phyloP scores from a whole-genome alignment of 2,113 vertebrate genomes.

The Orientallactaga bullata region DNA sequence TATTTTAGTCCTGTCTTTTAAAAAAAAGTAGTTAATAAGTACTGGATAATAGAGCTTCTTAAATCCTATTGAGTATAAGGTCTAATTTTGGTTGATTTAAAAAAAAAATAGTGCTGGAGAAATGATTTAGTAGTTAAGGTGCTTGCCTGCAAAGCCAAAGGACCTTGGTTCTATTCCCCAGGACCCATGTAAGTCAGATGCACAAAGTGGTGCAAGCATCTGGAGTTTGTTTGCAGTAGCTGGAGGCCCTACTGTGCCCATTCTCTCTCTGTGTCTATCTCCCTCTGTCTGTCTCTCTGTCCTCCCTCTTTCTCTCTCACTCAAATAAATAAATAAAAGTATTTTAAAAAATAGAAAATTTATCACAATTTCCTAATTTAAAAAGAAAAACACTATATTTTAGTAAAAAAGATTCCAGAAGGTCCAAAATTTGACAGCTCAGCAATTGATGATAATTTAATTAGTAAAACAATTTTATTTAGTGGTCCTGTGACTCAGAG shows the following conservation, averaged over 20 bases:
- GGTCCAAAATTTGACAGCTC: constrained; percentile 56
- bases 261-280: too few species aligned
- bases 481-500: neutral
- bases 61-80: neutral
- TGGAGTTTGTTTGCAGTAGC: too few species aligned
- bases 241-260: too few species aligned
- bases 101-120: too few species aligned
- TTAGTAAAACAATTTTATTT: constrained; percentile 64
- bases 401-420: neutral
- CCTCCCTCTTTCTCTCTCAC: too few species aligned
- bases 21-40: neutral
- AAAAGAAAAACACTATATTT: constrained; percentile 34
- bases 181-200: too few species aligned
- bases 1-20: neutral
- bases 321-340: too few species aligned
- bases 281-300: too few species aligned
- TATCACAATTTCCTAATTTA: constrained; percentile 14
- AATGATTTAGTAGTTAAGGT: too few species aligned
- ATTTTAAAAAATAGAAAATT: neutral
- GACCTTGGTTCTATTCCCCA: too few species aligned
- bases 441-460: constrained; percentile 63
- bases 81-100: constrained; percentile 46
- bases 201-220: too few species aligned
- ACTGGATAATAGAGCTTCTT: neutral
- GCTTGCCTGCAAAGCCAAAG: too few species aligned